Conservation (phyloP, 2,888 invertebrate species). For the Bellardia bayeri region DNA sequence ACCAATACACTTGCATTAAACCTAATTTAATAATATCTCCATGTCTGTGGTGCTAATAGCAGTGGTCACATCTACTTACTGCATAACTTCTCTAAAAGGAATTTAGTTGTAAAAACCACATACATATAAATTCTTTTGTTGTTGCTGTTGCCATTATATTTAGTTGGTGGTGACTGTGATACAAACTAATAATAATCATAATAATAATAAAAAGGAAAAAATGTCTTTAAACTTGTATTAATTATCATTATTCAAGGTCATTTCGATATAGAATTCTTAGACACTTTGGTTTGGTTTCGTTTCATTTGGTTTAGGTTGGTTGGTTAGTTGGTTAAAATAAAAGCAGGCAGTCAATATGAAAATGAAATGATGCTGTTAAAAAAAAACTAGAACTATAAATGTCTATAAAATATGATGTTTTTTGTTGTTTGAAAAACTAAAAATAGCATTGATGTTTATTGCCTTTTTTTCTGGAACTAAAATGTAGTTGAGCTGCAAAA, state of each 20-base stretch:
- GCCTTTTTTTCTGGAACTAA: not conserved
- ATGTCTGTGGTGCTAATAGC: slow-evolving; percentile 5
- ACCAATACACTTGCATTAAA: slow-evolving; percentile 21
- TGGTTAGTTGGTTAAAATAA: slow-evolving; percentile 55
- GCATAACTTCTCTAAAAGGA: slow-evolving; percentile 35
- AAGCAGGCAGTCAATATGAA: not conserved
- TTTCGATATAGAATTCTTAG: slow-evolving; percentile 67
- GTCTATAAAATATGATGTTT: slow-evolving; percentile 65
- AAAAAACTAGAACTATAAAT: slow-evolving; percentile 62
- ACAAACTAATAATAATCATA: slow-evolving; percentile 12
- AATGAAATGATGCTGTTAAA: slow-evolving; percentile 29
- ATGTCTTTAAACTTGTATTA: slow-evolving; percentile 71
- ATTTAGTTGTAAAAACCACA: slow-evolving; percentile 59
- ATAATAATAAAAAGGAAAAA: slow-evolving; percentile 26
- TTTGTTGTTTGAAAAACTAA: slow-evolving; percentile 56
- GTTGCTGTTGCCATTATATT: not conserved
- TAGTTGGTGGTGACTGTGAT: not conserved
- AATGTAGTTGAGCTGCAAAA: slow-evolving; percentile 27
- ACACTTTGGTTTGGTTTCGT: slow-evolving; percentile 46
- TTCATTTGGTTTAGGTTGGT: slow-evolving; percentile 49
- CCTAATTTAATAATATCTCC: slow-evolving; percentile 16
- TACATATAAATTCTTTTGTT: slow-evolving; percentile 34
- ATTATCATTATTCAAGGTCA: slow-evolving; percentile 71
- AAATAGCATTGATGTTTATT: slow-evolving; percentile 65
- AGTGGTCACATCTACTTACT: not conserved